phyloP scores from a whole-genome alignment of 2,113 vertebrate genomes.

The Thamnophis sirtalis region DNA sequence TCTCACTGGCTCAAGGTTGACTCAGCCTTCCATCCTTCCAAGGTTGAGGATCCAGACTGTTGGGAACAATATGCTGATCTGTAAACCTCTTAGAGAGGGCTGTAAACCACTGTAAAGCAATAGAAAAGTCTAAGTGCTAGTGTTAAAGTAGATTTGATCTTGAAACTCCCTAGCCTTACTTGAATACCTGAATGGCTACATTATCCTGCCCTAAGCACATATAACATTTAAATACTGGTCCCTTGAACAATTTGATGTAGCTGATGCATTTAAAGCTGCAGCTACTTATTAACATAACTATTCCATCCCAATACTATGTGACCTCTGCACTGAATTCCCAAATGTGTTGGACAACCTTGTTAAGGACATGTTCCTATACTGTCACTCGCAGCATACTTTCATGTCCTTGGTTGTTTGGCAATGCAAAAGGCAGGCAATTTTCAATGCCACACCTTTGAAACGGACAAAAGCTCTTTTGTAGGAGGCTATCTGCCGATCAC shows the following conservation, averaged over 20 bases:
- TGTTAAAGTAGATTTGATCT: neutral
- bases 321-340: constrained; percentile 2
- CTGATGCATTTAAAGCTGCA: neutral
- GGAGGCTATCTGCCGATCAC: constrained; percentile 32
- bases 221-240: neutral
- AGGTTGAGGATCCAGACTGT: no score
- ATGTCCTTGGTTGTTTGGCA: constrained; percentile 10
- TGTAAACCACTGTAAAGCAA: no score
- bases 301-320: neutral
- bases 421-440: constrained; percentile 25
- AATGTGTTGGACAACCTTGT: neutral
- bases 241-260: no score
- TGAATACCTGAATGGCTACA: neutral
- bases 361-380: constrained; percentile 33
- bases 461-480: constrained; percentile 10
- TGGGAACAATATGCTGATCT: no score
- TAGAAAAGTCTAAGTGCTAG: no score
- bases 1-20: no score
- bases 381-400: constrained; percentile 27
- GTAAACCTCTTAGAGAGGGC: no score
- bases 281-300: neutral
- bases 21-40: no score
- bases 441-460: neutral
- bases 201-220: neutral
- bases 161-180: neutral